Base-by-base conservation (phyloP, 1,140 invertebrate species). In the Pseudomyrmex dendroicus region DNA sequence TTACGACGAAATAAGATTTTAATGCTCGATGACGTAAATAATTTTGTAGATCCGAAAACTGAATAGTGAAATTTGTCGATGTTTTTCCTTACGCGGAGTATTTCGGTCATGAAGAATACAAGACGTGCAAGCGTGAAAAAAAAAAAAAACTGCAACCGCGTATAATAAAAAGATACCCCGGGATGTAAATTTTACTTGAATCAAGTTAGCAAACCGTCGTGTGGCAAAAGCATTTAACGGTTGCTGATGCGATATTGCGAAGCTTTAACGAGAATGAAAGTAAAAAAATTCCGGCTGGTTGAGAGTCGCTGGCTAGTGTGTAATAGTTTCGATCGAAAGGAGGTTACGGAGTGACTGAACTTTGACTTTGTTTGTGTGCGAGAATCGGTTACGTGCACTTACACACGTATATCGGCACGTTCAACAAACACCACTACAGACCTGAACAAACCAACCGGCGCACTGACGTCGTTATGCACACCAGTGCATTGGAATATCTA, bases 241-340 rank as follows among this genome's bases (percentile, higher is more conserved):
- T 80, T 35, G 54, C 76, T 8, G 64, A 78, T 48, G 64, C 64
- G 52, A 68, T 57, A 72, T 59, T 50, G 44, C 66, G 44, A 80
- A 35, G 66, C 56, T 80, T 72, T 86, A 93, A 93, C 89, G 93
- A 94, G 94, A 94, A 92, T 94, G 93, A 94, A 93, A 92, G 89
- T 25, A 67, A 70, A 70, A 72, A 50, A 57, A 92, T 88, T 89
- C 82, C 85, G 73, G 59, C 48, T 15, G 56, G 88, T 84, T 94
- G 94, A 94, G 94, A 93, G 78, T 88, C 94, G 91, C 94, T 94
- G 93, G 70, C 89, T 92, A 93, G 92, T 93, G 93, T 94, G 94
- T 94, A 94, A 94, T 94, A 94, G 93, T 94, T 94, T 94, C 93
- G 93, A 94, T 94, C 90, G 94, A 94, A 94, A 94, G 93, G 94